These are phyloP conservation scores for Rynchops niger DNA, from an alignment of 2,113 vertebrate genomes.

Conservation along the genomic window DNA sequence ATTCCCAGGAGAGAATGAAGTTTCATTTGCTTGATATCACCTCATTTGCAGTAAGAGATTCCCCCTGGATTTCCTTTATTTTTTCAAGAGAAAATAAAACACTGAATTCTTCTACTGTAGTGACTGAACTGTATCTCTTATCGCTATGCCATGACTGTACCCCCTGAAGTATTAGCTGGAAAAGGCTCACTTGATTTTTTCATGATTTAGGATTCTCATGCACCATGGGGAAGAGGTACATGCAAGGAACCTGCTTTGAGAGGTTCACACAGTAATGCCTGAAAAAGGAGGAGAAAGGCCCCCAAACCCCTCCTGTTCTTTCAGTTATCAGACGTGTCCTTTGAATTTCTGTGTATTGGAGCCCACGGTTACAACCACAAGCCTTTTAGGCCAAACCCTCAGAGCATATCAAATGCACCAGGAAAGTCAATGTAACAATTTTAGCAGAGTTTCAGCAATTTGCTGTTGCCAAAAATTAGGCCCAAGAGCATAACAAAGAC, in stretches of 20 bases:
- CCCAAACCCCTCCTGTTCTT: neutral
- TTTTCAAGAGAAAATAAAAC: neutral
- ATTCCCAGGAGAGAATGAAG: neutral
- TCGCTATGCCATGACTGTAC: neutral
- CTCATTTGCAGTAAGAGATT: neutral
- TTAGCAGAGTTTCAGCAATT: neutral
- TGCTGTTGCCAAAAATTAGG: neutral
- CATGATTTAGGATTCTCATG: neutral
- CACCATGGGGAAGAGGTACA: neutral
- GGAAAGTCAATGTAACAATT: neutral
- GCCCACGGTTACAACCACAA: neutral
- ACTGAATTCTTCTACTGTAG: neutral
- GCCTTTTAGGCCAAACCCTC: neutral
- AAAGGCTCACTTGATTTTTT: neutral
- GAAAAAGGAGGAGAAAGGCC: neutral
- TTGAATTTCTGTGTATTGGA: neutral
- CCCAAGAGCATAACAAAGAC: slow-evolving; percentile 1
- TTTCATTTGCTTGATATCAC: neutral
- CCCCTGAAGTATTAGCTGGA: neutral
- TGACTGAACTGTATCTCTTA: neutral
- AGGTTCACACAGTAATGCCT: neutral
- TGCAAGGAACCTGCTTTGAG: neutral
- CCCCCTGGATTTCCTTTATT: neutral
- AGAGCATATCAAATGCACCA: neutral
- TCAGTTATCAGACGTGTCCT: neutral